Evolutionary conservation across 2,888 invertebrate species (phyloP), one percentile per base, ranked within the genome.

Genomic region (Tyria jacobaeae): DNA sequence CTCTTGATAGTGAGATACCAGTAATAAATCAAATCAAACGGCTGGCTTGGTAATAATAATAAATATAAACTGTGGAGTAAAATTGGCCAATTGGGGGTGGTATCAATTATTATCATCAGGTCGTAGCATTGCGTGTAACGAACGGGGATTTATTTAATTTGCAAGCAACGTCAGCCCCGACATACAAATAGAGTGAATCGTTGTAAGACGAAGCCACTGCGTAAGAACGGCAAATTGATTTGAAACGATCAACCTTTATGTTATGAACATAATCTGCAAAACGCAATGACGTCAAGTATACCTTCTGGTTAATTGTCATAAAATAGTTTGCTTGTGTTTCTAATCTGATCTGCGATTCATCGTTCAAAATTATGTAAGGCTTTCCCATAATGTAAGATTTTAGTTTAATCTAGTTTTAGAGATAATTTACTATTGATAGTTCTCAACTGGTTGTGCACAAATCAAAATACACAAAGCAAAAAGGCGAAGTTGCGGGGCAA

Each of bases 91-190:
- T 76, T 75, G 65, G 68, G 65, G 58, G 74, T 75, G 64, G 65
- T 80, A 82, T 81, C 71, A 66, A 70, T 65, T 48, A 62, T 60
- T 57, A 64, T 76, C 73, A 76, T 73, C 69, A 75, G 68, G 57
- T 63, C 62, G 55, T 31, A 58, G 73, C 66, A n/a, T 83, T 78
- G 87, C 88, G 86, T 88, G 85, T 75, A 74, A 69, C 70, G 67
- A 66, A 75, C 64, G 78, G 75, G 75, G 75, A 82, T 84, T 86
- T 82, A 83, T 84, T 82, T 81, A 83, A 83, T 85, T 85, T 82
- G 66, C 72, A 76, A 70, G 78, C 71, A 73, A 78, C 75, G 62
- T 74, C 63, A 73, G 71, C 55, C 63, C 54, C 48, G 62, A 66
- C 70, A 71, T 71, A 74, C 71, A 71, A 72, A 74, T 78, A 70